phyloP scores from a whole-genome alignment of 2,888 invertebrate species.

The Drosophila melanosoma region DNA sequence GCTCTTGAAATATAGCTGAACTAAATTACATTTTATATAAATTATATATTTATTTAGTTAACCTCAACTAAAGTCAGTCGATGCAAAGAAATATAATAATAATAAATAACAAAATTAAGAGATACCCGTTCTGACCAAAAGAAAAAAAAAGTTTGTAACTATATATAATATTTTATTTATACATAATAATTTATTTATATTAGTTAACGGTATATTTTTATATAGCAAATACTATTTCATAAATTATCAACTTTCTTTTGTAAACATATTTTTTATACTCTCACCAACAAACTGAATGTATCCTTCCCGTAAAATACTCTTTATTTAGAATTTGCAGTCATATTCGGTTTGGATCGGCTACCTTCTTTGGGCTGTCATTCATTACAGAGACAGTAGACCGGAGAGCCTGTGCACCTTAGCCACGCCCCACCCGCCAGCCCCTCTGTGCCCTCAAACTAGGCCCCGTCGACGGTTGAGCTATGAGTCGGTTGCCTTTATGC shows the following conservation, averaged over 20 bases:
- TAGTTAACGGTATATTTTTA: no score
- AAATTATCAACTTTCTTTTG: no score
- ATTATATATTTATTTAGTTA: background rate
- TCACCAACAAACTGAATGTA: background rate
- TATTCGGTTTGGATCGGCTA: conserved; percentile 23
- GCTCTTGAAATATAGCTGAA: background rate
- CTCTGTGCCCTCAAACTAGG: background rate
- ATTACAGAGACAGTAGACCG: conserved; percentile 54
- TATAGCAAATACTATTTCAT: no score
- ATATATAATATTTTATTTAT: no score
- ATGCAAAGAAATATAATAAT: background rate
- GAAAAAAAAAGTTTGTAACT: no score
- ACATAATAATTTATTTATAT: no score
- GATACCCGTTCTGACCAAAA: no score
- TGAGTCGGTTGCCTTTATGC: conserved; percentile 57
- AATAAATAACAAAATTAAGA: no score
- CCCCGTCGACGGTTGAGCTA: conserved; percentile 21
- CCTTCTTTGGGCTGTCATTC: conserved; percentile 69
- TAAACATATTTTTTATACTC: no score
- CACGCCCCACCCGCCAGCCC: background rate
- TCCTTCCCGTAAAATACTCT: background rate
- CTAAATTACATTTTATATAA: background rate
- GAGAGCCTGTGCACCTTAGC: background rate
- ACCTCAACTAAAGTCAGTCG: background rate
- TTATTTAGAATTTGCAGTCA: conserved; percentile 41